phyloP scores from a whole-genome alignment of 2,888 invertebrate genomes.

The Malthinus seriepunctatus region DNA sequence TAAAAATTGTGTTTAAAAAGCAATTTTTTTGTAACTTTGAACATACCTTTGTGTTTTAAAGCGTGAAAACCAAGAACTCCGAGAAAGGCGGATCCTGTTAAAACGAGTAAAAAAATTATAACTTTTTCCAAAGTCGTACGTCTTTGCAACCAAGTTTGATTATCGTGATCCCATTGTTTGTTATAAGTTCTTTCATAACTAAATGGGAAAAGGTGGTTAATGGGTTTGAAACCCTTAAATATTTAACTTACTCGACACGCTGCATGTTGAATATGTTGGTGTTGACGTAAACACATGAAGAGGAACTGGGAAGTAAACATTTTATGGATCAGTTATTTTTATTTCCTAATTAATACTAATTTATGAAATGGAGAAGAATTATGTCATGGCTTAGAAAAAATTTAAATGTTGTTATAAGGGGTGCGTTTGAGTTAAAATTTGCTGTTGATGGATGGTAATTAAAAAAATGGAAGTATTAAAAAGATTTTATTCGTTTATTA shows the following conservation, averaged over 20 bases:
- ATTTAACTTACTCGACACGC: constrained; percentile 1
- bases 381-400: neutral
- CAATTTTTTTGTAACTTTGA: too few relatives aligned
- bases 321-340: neutral
- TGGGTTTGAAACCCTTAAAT: too few relatives aligned
- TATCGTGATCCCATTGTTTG: constrained; percentile 1
- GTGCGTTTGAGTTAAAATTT: too few relatives aligned
- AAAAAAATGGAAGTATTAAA: neutral
- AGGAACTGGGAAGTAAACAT: neutral
- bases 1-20: neutral
- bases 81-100: neutral
- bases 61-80: neutral
- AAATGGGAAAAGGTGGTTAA: neutral
- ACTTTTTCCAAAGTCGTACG: neutral
- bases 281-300: neutral
- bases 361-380: neutral
- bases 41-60: neutral
- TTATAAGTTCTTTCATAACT: neutral
- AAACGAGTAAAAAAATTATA: neutral
- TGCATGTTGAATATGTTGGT: neutral
- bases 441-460: neutral
- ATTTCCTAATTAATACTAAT: constrained; percentile 4
- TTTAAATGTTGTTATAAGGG: too few relatives aligned
- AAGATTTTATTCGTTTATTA: neutral
- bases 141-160: constrained; percentile 3